Percentiles rank a stretch among this genome's conserved stretches.
These are phyloP conservation scores for Rattus rattus DNA, from an alignment of 2,113 vertebrate genomes.

Conservation along the genomic window DNA sequence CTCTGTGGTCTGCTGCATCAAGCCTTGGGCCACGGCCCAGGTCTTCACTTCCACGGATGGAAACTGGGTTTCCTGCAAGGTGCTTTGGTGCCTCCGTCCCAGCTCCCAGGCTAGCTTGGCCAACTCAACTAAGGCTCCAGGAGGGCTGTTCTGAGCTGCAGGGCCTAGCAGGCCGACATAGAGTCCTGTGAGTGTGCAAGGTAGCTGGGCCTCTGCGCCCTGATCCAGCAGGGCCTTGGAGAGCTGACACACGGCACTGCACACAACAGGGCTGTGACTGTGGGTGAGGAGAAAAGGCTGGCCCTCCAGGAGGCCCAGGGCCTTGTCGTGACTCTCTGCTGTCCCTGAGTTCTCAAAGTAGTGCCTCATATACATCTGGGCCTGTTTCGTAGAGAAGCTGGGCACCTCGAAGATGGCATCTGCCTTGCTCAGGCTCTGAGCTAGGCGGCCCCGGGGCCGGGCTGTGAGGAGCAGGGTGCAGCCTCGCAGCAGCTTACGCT, in stretches of 20 bases:
- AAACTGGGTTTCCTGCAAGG: conserved; percentile 70
- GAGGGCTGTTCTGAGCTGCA: conserved; percentile 31
- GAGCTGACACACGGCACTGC: conserved; percentile 89
- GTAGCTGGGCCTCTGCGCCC: conserved; percentile 79
- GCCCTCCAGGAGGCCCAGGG: conserved; percentile 82
- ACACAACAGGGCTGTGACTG: conserved; percentile 91
- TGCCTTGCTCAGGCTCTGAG: conserved; percentile 88
- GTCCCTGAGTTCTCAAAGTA: conserved; percentile 85
- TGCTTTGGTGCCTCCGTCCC: conserved; percentile 85
- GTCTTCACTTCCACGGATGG: conserved; percentile 80
- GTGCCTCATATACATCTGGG: conserved; percentile 85
- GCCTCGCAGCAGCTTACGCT: conserved; percentile 90
- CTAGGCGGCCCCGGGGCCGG: conserved; percentile 89
- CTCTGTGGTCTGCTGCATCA: conserved; percentile 77
- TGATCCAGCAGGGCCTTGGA: conserved; percentile 80
- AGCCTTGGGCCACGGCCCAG: conserved; percentile 85
- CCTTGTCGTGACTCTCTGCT: neutral
- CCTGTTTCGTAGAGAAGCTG: conserved; percentile 89
- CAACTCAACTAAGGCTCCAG: conserved; percentile 80
- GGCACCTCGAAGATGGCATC: conserved; percentile 90
- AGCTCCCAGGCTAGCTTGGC: conserved; percentile 90
- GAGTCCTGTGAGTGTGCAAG: conserved; percentile 91
- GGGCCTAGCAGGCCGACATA: conserved; percentile 86
- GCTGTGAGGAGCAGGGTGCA: conserved; percentile 91
- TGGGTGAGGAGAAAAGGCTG: conserved; percentile 88